Evolutionary conservation across 2,888 invertebrate species (phyloP).

Genomic region (Criorhina ranunculi): DNA sequence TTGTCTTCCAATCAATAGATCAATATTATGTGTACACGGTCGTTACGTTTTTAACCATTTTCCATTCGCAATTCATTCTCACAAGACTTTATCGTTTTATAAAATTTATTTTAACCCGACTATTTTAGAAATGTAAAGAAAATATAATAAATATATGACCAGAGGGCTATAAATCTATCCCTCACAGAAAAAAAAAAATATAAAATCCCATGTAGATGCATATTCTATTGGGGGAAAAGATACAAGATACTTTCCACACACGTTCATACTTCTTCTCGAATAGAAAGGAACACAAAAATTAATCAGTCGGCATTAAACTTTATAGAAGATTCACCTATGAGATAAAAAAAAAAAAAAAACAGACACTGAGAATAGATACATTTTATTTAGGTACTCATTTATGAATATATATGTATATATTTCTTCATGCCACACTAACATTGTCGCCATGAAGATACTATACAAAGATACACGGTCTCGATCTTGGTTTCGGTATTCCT

Average conservation of each 20-base stretch:
- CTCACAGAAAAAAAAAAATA: constrained; percentile 13
- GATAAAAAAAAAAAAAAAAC: constrained; percentile 71
- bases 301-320: constrained; percentile 73
- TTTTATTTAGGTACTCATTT: constrained; percentile 74
- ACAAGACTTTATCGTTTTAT: not conserved
- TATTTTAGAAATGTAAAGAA: constrained; percentile 23
- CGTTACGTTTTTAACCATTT: not conserved
- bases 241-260: constrained; percentile 19
- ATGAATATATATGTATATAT: too few relatives aligned
- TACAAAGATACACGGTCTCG: constrained; percentile 11
- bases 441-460: constrained; percentile 41
- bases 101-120: constrained; percentile 30
- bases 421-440: constrained; percentile 44
- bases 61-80: not conserved
- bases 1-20: constrained; percentile 1
- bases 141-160: constrained; percentile 65
- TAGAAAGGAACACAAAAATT: constrained; percentile 52
- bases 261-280: constrained; percentile 6
- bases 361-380: constrained; percentile 70
- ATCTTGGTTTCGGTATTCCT: not conserved
- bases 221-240: constrained; percentile 29
- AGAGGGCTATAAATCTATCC: constrained; percentile 56
- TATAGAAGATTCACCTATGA: constrained; percentile 71
- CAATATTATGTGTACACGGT: too few relatives aligned
- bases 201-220: constrained; percentile 13